Evolutionary conservation across 2,113 vertebrate species (phyloP).

Genomic region (Caloenas nicobarica): DNA sequence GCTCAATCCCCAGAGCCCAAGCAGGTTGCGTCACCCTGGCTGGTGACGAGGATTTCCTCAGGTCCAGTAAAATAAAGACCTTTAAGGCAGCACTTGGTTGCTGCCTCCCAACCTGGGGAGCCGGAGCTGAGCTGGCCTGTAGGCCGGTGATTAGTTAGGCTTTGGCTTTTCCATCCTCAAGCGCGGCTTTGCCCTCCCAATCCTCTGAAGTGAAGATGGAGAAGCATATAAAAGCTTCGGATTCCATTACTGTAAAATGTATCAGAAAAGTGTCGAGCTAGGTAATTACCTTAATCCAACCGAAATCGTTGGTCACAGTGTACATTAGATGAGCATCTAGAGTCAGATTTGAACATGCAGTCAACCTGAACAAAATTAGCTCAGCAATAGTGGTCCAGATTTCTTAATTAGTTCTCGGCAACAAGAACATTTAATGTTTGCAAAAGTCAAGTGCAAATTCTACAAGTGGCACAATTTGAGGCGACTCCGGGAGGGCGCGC

Average conservation of each 20-base stretch:
- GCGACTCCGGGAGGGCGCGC: conserved; percentile 25
- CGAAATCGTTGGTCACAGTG: conserved; percentile 64
- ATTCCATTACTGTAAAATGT: conserved; percentile 64
- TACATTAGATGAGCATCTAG: conserved; percentile 73
- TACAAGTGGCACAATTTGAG: conserved; percentile 60
- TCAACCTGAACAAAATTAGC: conserved; percentile 80
- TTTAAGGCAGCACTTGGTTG: not conserved
- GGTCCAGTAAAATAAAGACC: not conserved
- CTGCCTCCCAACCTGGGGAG: not conserved
- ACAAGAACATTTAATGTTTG: conserved; percentile 69
- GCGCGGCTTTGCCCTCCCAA: conserved; percentile 19
- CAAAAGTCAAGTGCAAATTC: conserved; percentile 71
- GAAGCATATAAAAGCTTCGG: conserved; percentile 60
- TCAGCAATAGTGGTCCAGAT: conserved; percentile 60
- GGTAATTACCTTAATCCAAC: conserved; percentile 75
- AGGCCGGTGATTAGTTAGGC: not conserved
- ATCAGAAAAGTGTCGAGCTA: conserved; percentile 68
- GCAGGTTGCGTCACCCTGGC: rapidly evolving
- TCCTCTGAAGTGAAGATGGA: conserved; percentile 28
- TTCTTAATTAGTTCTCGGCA: conserved; percentile 81
- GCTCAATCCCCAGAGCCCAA: not conserved
- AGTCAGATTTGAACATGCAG: conserved; percentile 76
- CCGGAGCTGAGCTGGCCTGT: not conserved
- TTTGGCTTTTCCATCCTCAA: conserved; percentile 7
- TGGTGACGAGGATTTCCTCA: not conserved